Percentiles rank a stretch among this genome's conserved stretches.
These are phyloP conservation scores for Tragelaphus oryx DNA, from an alignment of 2,797 vertebrate genomes.

Conservation along the genomic window DNA sequence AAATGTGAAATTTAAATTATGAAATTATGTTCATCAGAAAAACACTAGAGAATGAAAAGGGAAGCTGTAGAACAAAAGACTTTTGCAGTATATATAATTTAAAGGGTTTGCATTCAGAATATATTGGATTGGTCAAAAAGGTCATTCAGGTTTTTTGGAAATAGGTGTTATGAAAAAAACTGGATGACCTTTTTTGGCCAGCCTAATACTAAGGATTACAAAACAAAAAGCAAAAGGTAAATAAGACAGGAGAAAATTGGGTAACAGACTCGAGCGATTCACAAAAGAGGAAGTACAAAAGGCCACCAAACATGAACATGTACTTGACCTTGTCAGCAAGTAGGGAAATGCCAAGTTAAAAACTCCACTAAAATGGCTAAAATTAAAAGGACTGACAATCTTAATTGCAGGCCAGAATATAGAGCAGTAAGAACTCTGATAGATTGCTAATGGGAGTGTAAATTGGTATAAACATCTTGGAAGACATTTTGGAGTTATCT, in stretches of 20 bases:
- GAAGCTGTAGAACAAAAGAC: background rate
- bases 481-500: background rate
- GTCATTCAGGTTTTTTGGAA: background rate
- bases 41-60: background rate
- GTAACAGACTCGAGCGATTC: constrained; percentile 2
- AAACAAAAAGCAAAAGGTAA: constrained; percentile 20
- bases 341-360: constrained; percentile 17
- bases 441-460: background rate
- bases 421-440: background rate
- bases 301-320: background rate
- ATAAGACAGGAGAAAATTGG: constrained; percentile 13
- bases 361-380: background rate
- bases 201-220: background rate
- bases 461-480: background rate
- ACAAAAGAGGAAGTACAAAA: constrained; percentile 35
- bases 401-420: background rate
- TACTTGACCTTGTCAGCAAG: background rate
- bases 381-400: background rate
- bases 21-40: background rate
- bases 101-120: background rate
- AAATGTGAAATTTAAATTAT: background rate
- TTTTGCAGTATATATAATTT: background rate
- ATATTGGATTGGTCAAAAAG: background rate
- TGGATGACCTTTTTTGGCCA: background rate
- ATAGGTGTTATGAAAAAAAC: background rate